Base-by-base conservation (phyloP, 1,140 invertebrate species). In the Aethina tumida region DNA sequence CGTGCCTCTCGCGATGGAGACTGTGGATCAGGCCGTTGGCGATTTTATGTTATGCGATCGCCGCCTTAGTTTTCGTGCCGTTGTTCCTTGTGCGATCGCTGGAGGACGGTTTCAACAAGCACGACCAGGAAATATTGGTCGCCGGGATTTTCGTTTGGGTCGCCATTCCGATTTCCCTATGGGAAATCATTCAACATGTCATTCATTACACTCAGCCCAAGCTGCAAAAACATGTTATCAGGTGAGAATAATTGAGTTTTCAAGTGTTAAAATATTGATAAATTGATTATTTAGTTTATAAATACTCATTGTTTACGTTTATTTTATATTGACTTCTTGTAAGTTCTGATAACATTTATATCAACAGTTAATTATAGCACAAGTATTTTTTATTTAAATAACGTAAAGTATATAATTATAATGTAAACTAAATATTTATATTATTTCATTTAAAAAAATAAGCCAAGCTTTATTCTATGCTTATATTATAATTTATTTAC, bases 141-240 rank as follows among this genome's bases (percentile, higher is more conserved):
- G 91, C 84, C 2, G 91, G 91, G 5, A 71, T 88, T 9, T 96
- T 97, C 69, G 89, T 91, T 10, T 70, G 95, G 36, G 65, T 93
- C 34, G 84, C 91, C 1, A 66, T 97, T 14, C 92, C 92, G 2
- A 84, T 97, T 24, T 89, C 90, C 21, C 75, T 97, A 50, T 95
- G 89, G 78, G 87, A 93, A 64, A 95, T 97, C 48, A 79, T 84
- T 18, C 86, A 92, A 62, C 93, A 97, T 68, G 74, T 95, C 54
- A 80, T 94, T 36, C 81, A 96, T 64, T 97, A 93, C 53, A 94
- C 84, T 0, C 86, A 93, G 58, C 92, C 93, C 14, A 80, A 77
- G 56, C 65, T 97, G 42, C 93, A 97, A 52, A 91, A 92, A 67
- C 84, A 93, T 64, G 92, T 97, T 38, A 93, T 93, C 39, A 79